Conservation (phyloP, 2,797 vertebrate species). For the Parauchenoglanis punctatus region DNA sequence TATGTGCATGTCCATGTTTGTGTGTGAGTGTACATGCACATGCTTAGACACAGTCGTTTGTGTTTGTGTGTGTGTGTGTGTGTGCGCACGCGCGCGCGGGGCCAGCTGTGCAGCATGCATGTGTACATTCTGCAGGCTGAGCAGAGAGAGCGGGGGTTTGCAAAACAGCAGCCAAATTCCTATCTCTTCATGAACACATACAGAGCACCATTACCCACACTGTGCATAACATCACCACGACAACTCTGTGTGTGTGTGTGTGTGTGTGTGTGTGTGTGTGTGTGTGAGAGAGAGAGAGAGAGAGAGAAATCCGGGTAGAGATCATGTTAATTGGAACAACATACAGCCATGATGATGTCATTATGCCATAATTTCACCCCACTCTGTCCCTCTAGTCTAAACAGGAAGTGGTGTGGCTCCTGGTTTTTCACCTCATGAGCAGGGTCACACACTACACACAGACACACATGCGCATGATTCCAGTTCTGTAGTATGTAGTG, state of each 20-base stretch:
- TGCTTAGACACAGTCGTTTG: constrained; percentile 32
- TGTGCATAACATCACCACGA: not conserved
- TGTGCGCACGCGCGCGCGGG: constrained; percentile 4
- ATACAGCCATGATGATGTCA: constrained; percentile 59
- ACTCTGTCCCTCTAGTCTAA: constrained; percentile 38
- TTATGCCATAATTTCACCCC: constrained; percentile 33
- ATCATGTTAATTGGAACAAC: constrained; percentile 17
- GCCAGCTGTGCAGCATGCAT: constrained; percentile 28
- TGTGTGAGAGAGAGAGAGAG: constrained; percentile 36
- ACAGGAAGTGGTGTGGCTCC: constrained; percentile 53
- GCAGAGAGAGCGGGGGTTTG: not conserved
- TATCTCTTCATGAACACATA: constrained; percentile 14
- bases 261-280: constrained; percentile 44
- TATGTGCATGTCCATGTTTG: not conserved
- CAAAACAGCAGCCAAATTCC: constrained; percentile 30
- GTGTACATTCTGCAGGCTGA: constrained; percentile 29
- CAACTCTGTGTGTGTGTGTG: not conserved
- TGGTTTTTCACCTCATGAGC: constrained; percentile 39
- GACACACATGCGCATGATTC: not conserved
- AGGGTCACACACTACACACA: constrained; percentile 5
- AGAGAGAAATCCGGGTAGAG: constrained; percentile 49
- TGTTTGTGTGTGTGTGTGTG: not conserved
- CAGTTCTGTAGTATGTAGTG: not conserved
- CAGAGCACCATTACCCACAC: not conserved
- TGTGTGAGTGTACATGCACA: not conserved